Base-by-base conservation (phyloP, 92 coral and sea anemone genomes). In the Palythoa heliodiscus region DNA sequence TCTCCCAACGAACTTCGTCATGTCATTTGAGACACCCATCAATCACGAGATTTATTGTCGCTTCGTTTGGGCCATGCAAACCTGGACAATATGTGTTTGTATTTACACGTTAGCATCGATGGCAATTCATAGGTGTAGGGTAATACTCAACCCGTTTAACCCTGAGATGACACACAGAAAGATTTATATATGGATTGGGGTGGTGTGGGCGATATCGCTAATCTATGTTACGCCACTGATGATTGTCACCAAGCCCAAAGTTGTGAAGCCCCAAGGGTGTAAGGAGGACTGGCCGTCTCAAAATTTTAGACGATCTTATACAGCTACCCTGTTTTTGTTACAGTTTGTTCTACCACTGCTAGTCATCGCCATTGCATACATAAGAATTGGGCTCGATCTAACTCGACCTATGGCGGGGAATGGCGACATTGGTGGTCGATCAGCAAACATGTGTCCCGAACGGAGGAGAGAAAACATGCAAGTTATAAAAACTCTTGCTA, bases 51-150 rank as follows among this genome's bases (percentile, higher is more conserved):
- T 97, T 22, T 89, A 82, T 77, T 97, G 99, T 82, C 93, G 98
- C 73, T 85, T 97, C 67, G 90, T 97, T 25, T 97, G 98, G 98
- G 98, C 98, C 52, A 90, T 90, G 89, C 93, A 92, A 90, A 97
- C 99, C 3, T 91, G 91, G 77, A 85, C 99, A 1, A 92, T 97
- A 14, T 92, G 95, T 55, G 87, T 95, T 5, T 92, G 97, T 63
- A 95, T 95, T 14, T 97, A 95, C 73, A 97, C 99, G 2, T 89
- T 97, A 14, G 95, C 99, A 9, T 95, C 99, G 76, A 93, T 97
- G 99, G 98, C 98, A 16, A 91, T 95, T 25, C 95, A 93, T 69
- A 91, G 99, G 19, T 89, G 94, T 73, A 87, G 88, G 57, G 98
- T 92, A 23, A 95, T 97, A 61, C 70, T 97, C 22, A 93, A 95